Conservation (phyloP, 2,888 invertebrate genomes). For the Gandaritis pyraliata region DNA sequence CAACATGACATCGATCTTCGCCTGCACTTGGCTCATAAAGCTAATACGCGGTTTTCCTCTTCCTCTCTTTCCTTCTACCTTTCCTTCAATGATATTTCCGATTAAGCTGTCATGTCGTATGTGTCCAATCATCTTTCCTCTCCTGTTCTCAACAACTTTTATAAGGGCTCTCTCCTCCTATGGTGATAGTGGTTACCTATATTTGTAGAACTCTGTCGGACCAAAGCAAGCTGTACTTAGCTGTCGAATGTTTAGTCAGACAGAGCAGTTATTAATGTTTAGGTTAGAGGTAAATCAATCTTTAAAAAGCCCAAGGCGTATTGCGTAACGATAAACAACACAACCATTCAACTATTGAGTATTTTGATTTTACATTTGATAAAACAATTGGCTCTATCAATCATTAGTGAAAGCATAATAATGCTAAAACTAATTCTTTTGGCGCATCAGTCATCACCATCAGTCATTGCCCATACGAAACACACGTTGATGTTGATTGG, state of each 20-base stretch:
- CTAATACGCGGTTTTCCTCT: too few relatives aligned
- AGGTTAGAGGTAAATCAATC: background rate
- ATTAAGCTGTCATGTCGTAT: too few relatives aligned
- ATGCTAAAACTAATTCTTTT: background rate
- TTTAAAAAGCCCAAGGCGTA: background rate
- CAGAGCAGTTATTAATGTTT: background rate
- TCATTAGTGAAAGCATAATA: conserved; percentile 18
- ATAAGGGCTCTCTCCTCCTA: too few relatives aligned
- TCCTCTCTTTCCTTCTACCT: too few relatives aligned
- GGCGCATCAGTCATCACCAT: background rate
- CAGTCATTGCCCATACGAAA: background rate
- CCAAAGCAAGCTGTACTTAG: too few relatives aligned
- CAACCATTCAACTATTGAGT: conserved; percentile 8
- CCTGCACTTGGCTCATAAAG: too few relatives aligned
- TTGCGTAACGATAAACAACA: conserved; percentile 8
- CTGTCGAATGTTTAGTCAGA: background rate
- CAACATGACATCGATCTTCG: too few relatives aligned
- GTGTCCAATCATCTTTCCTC: too few relatives aligned
- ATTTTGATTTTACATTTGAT: conserved; percentile 24
- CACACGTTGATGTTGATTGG: background rate
- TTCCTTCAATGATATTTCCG: too few relatives aligned
- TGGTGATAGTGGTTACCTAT: too few relatives aligned
- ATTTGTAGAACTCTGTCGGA: too few relatives aligned
- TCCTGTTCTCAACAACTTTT: too few relatives aligned
- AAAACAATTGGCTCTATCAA: conserved; percentile 27